phyloP scores from a whole-genome alignment of 2,113 vertebrate genomes.

The Ictalurus punctatus region DNA sequence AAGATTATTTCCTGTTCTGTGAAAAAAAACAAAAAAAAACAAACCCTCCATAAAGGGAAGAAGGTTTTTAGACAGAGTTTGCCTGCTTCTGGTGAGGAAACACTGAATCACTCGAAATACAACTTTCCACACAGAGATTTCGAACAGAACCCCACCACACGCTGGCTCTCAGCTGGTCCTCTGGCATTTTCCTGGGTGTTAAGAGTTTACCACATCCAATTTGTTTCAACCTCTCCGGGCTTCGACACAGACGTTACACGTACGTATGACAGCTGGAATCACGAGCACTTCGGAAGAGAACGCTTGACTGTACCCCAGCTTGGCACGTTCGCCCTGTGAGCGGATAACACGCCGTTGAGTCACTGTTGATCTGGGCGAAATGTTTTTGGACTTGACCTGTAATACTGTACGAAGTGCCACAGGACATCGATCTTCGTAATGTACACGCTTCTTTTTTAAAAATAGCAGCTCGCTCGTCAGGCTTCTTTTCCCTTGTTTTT shows the following conservation, averaged over 20 bases:
- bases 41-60: neutral
- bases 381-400: conserved; percentile 62
- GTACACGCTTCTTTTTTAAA: conserved; percentile 58
- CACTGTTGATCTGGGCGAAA: conserved; percentile 25
- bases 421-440: conserved; percentile 64
- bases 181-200: conserved; percentile 12
- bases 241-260: neutral
- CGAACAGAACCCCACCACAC: neutral
- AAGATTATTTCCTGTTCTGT: neutral
- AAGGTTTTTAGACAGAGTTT: neutral
- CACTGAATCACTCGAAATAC: conserved; percentile 18
- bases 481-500: neutral
- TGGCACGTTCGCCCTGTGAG: neutral
- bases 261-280: conserved; percentile 6
- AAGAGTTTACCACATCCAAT: conserved; percentile 1
- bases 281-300: neutral
- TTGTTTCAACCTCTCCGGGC: neutral
- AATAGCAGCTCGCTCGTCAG: conserved; percentile 44
- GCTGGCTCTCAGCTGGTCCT: neutral
- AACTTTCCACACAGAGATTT: neutral
- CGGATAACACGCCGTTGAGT: neutral
- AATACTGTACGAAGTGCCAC: conserved; percentile 65
- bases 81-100: conserved; percentile 9
- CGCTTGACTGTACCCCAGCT: neutral
- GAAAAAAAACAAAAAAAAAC: neutral